Evolutionary conservation across 2,113 vertebrate species (phyloP).

Genomic region (Blennius ocellaris): DNA sequence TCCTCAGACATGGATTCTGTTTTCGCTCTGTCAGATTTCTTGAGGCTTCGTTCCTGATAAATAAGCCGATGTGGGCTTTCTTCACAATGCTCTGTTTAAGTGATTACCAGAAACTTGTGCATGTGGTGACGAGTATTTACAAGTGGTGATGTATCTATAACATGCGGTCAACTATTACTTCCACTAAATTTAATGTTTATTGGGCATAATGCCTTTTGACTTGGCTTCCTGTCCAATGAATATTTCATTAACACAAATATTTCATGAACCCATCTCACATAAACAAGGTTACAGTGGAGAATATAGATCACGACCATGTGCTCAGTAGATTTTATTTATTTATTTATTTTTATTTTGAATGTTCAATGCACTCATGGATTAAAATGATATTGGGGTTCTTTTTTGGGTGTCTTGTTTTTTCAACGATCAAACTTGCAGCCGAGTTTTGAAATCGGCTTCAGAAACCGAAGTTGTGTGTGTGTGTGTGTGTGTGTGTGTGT

Average conservation of each 20-base stretch:
- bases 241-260: slow-evolving; percentile 79
- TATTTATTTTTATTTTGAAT: slow-evolving; percentile 62
- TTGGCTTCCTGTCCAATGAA: slow-evolving; percentile 72
- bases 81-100: slow-evolving; percentile 63
- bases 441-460: neutral
- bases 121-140: slow-evolving; percentile 73
- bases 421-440: slow-evolving; percentile 10
- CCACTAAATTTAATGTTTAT: slow-evolving; percentile 77
- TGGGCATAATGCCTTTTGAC: slow-evolving; percentile 73
- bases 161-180: slow-evolving; percentile 73
- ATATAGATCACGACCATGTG: slow-evolving; percentile 67
- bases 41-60: slow-evolving; percentile 28
- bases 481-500: too few relatives aligned
- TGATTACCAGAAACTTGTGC: slow-evolving; percentile 65
- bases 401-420: slow-evolving; percentile 50
- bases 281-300: slow-evolving; percentile 70
- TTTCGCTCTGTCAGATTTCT: neutral
- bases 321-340: slow-evolving; percentile 55
- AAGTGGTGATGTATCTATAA: slow-evolving; percentile 72
- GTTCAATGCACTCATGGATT: slow-evolving; percentile 71
- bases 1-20: slow-evolving; percentile 39
- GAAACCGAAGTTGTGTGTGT: neutral
- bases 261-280: slow-evolving; percentile 73
- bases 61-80: slow-evolving; percentile 51
- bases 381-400: slow-evolving; percentile 65